Percentiles rank a stretch among this genome's conserved stretches.
These are phyloP conservation scores for Artibeus jamaicensis DNA, from an alignment of 2,797 vertebrate species.

Conservation along the genomic window DNA sequence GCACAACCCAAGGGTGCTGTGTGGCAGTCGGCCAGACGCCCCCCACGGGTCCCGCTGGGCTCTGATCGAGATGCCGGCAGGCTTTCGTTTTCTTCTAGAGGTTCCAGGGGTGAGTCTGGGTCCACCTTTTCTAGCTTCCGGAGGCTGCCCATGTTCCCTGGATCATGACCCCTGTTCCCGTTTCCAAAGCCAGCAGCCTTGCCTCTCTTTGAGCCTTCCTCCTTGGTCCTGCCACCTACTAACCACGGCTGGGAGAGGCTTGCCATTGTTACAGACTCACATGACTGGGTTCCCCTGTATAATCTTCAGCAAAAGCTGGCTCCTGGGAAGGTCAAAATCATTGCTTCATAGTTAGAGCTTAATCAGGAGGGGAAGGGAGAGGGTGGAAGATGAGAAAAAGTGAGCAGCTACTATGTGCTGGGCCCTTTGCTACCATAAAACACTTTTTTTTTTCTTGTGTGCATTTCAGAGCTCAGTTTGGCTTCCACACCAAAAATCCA, in stretches of 20 bases:
- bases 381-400: background rate
- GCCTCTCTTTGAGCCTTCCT: background rate
- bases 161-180: background rate
- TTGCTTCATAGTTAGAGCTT: background rate
- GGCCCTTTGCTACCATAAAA: background rate
- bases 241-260: background rate
- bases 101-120: background rate
- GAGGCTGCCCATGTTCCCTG: background rate
- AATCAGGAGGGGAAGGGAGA: background rate
- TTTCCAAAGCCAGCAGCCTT: background rate
- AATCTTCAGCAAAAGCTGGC: background rate
- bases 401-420: background rate
- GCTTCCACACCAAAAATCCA: background rate
- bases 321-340: background rate
- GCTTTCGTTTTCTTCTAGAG: background rate
- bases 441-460: background rate
- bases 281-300: background rate
- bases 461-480: background rate
- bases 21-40: background rate
- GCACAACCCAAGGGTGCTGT: background rate
- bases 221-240: background rate
- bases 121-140: background rate
- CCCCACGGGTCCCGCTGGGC: background rate
- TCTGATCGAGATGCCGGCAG: background rate
- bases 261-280: background rate